Percentiles rank a stretch among this genome's conserved stretches.
Conservation (phyloP, 2,113 vertebrate genomes). For the Calypte anna region DNA sequence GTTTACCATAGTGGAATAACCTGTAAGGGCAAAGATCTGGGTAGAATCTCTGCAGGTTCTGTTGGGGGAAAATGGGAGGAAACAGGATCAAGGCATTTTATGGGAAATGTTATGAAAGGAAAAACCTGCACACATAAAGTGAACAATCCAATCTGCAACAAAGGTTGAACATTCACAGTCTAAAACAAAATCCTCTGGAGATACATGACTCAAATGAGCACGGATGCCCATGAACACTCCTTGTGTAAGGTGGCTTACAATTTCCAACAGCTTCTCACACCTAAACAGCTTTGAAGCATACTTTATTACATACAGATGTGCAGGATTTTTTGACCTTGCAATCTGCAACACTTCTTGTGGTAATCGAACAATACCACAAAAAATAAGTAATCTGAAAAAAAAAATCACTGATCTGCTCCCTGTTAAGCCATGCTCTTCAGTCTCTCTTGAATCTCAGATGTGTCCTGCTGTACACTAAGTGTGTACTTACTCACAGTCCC, state of each 20-base stretch:
- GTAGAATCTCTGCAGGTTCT: neutral
- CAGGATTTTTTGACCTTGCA: neutral
- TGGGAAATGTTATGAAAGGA: neutral
- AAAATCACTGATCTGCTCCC: slow-evolving; percentile 11
- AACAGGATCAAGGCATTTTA: neutral
- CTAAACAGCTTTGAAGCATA: slow-evolving; percentile 2
- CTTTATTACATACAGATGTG: slow-evolving; percentile 4
- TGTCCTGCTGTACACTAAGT: neutral
- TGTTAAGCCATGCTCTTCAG: neutral
- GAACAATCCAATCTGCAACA: neutral
- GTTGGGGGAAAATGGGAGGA: neutral
- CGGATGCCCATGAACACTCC: neutral
- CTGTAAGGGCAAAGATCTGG: neutral
- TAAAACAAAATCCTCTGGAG: neutral
- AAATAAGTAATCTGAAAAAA: slow-evolving; percentile 1
- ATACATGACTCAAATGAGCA: neutral
- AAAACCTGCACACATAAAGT: neutral
- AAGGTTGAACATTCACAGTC: neutral
- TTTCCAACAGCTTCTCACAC: slow-evolving; percentile 15
- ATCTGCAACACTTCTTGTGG: neutral
- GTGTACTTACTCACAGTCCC: neutral
- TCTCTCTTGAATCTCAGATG: neutral
- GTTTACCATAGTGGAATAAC: neutral
- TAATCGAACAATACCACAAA: neutral
- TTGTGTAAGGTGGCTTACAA: neutral